Percentiles rank a stretch among this genome's conserved stretches.
phyloP scores from a whole-genome alignment of 2,113 vertebrate species.

The Cacatua alba region DNA sequence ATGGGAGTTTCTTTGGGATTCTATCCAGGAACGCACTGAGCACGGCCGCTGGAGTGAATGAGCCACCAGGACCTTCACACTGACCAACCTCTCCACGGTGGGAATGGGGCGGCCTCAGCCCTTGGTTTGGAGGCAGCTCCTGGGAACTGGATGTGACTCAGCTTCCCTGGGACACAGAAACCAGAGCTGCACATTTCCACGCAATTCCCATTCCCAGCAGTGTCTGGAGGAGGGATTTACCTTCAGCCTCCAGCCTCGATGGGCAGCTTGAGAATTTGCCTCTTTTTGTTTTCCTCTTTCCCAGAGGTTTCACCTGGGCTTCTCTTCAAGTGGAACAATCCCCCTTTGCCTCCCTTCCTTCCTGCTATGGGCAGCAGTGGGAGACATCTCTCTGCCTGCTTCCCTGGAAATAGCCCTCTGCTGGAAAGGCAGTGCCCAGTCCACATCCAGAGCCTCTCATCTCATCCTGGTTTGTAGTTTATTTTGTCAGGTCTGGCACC shows the following conservation, averaged over 20 bases:
- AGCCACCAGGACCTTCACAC: not conserved
- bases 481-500: not conserved
- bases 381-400: not conserved
- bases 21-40: not conserved
- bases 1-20: not conserved
- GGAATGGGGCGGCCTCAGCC: rapidly evolving
- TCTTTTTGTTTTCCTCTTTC: not conserved
- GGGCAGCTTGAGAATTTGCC: not conserved
- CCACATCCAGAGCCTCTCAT: not conserved
- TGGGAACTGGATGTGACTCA: conserved; percentile 47
- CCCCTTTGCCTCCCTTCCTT: not conserved
- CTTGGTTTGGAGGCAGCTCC: not conserved
- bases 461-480: not conserved
- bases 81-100: rapidly evolving
- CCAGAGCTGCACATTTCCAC: not conserved
- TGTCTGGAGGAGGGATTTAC: conserved; percentile 32
- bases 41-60: not conserved
- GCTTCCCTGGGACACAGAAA: conserved; percentile 48
- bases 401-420: not conserved
- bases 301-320: not conserved
- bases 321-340: not conserved
- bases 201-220: conserved; percentile 4
- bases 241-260: not conserved
- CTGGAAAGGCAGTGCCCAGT: not conserved
- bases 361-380: not conserved